Percentiles rank a stretch among this genome's conserved stretches.
Conservation (phyloP, 2,888 invertebrate species). For the Nomada goodeniana region DNA sequence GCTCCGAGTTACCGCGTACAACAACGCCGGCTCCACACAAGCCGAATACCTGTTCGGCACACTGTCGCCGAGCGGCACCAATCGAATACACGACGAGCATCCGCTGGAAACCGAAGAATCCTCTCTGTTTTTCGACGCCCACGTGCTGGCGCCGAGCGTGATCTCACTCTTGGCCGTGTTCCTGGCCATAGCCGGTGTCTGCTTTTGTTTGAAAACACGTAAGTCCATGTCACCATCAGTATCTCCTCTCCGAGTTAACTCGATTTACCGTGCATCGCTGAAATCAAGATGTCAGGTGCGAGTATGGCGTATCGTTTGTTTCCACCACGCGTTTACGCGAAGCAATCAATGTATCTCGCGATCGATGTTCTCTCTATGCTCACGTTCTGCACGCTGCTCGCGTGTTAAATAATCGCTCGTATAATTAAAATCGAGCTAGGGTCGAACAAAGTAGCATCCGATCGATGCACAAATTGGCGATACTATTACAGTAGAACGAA, state of each 20-base stretch:
- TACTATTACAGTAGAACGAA: neutral
- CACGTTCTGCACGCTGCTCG: neutral
- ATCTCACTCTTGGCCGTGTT: slow-evolving; percentile 86
- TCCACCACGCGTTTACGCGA: neutral
- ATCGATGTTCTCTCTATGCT: neutral
- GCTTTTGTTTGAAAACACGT: slow-evolving; percentile 86
- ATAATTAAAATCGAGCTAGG: slow-evolving; percentile 19
- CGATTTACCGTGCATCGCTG: neutral
- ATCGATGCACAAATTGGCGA: slow-evolving; percentile 29
- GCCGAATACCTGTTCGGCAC: slow-evolving; percentile 87
- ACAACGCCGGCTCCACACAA: slow-evolving; percentile 88
- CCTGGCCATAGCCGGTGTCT: slow-evolving; percentile 86
- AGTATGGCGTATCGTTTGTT: too few species aligned
- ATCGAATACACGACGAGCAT: slow-evolving; percentile 79
- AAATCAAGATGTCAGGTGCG: neutral
- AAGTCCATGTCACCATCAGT: slow-evolving; percentile 73
- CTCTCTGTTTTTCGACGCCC: slow-evolving; percentile 84
- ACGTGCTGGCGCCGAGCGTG: slow-evolving; percentile 85
- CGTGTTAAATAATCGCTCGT: slow-evolving; percentile 7
- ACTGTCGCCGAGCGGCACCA: slow-evolving; percentile 85
- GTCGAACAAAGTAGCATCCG: neutral
- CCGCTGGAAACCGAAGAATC: slow-evolving; percentile 76
- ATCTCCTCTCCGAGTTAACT: neutral
- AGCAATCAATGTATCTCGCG: neutral
- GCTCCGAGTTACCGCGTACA: slow-evolving; percentile 87